phyloP scores from a whole-genome alignment of 1,140 invertebrate species.

The Metopolophium dirhodum region DNA sequence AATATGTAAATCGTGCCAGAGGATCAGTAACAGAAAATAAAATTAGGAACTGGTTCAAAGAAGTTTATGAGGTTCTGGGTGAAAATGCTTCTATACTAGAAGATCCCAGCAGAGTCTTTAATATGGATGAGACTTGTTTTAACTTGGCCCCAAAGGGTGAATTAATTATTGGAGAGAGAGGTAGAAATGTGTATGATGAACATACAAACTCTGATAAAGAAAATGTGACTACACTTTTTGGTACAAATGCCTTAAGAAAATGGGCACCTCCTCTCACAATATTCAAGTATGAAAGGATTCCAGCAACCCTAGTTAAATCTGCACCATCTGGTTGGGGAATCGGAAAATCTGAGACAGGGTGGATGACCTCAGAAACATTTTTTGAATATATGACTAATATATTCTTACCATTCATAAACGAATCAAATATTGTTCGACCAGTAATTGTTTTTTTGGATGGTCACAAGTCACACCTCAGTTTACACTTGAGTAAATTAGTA shows the following conservation, averaged over 20 bases:
- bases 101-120: not conserved
- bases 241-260: not conserved
- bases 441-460: constrained; percentile 62
- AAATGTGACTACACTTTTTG: not conserved
- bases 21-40: not conserved
- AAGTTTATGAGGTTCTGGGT: not conserved
- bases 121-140: not conserved
- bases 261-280: constrained; percentile 35
- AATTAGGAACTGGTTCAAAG: not conserved
- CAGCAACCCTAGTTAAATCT: constrained; percentile 59
- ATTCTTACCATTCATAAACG: constrained; percentile 62
- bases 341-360: constrained; percentile 59
- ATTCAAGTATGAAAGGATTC: constrained; percentile 55
- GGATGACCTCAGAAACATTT: constrained; percentile 63
- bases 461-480: not conserved
- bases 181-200: too few relatives aligned
- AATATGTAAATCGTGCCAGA: not conserved
- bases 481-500: not conserved
- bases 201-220: too few relatives aligned
- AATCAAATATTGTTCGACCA: constrained; percentile 62
- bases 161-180: too few relatives aligned
- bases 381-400: constrained; percentile 63
- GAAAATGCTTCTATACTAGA: not conserved
- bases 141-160: not conserved
- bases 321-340: not conserved